Conservation (phyloP, 1,140 invertebrate genomes). For the Diorhabda sublineata region DNA sequence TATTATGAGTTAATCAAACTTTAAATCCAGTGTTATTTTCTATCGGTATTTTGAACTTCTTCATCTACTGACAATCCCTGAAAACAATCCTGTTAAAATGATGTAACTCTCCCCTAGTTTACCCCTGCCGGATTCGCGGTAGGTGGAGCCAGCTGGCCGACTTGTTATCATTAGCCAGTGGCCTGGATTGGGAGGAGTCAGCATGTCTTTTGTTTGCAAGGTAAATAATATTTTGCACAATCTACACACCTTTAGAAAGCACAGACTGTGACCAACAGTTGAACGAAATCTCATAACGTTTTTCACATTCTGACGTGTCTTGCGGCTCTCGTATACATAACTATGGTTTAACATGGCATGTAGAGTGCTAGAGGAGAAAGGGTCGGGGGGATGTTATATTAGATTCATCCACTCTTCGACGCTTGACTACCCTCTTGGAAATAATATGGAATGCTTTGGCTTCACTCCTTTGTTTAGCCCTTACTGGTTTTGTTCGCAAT, state of each 20-base stretch:
- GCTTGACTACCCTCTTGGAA: conserved; percentile 40
- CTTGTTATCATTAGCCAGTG: conserved; percentile 45
- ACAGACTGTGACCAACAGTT: conserved; percentile 35
- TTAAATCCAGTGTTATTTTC: too few relatives aligned
- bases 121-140: conserved; percentile 19
- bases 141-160: conserved; percentile 26
- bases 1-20: too few relatives aligned
- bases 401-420: conserved; percentile 40
- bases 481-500: conserved; percentile 25
- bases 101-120: not conserved
- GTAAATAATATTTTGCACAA: conserved; percentile 49
- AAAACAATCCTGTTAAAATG: not conserved
- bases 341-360: conserved; percentile 39
- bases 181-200: conserved; percentile 43
- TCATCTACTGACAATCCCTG: not conserved
- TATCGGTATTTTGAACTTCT: too few relatives aligned
- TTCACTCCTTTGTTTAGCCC: conserved; percentile 34
- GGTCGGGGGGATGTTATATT: conserved; percentile 38
- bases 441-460: conserved; percentile 39
- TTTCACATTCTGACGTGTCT: conserved; percentile 32
- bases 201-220: conserved; percentile 44
- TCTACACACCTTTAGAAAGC: conserved; percentile 45
- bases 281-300: not conserved
- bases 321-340: conserved; percentile 40
- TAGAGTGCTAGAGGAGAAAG: conserved; percentile 31